phyloP scores from a whole-genome alignment of 1,140 invertebrate genomes.

The Philopotamus ludificatus region DNA sequence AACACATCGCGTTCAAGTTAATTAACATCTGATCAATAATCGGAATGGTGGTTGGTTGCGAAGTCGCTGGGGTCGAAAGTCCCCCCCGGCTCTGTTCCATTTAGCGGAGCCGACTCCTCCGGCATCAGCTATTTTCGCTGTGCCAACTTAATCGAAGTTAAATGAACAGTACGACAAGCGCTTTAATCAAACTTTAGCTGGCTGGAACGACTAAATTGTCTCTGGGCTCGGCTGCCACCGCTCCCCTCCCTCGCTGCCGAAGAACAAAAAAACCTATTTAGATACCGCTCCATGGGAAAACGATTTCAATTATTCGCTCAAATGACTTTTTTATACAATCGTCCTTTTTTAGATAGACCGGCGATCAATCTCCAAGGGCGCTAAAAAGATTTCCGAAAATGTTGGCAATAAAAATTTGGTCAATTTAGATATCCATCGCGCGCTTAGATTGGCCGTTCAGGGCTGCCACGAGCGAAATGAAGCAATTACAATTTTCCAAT shows the following conservation, averaged over 20 bases:
- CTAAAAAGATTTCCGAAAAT: neutral
- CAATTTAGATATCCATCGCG: too few relatives aligned
- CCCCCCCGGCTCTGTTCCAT: too few relatives aligned
- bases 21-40: too few relatives aligned
- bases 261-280: slow-evolving; percentile 31
- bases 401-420: too few relatives aligned
- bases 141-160: slow-evolving; percentile 56
- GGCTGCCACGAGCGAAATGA: too few relatives aligned
- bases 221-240: neutral
- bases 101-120: slow-evolving; percentile 21
- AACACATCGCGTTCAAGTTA: too few relatives aligned
- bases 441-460: too few relatives aligned
- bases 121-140: slow-evolving; percentile 18
- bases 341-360: neutral
- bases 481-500: too few relatives aligned
- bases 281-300: slow-evolving; percentile 18
- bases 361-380: neutral
- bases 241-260: neutral
- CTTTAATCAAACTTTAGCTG: slow-evolving; percentile 57
- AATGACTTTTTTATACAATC: slow-evolving; percentile 30
- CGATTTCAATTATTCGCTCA: slow-evolving; percentile 36
- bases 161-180: slow-evolving; percentile 58
- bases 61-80: too few relatives aligned
- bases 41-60: too few relatives aligned
- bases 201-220: slow-evolving; percentile 36